A percentile compares a stretch with the other conserved stretches of the same genome.
Evolutionary conservation across 2,113 vertebrate genomes (phyloP).

Genomic region (Toxotes jaculatrix): DNA sequence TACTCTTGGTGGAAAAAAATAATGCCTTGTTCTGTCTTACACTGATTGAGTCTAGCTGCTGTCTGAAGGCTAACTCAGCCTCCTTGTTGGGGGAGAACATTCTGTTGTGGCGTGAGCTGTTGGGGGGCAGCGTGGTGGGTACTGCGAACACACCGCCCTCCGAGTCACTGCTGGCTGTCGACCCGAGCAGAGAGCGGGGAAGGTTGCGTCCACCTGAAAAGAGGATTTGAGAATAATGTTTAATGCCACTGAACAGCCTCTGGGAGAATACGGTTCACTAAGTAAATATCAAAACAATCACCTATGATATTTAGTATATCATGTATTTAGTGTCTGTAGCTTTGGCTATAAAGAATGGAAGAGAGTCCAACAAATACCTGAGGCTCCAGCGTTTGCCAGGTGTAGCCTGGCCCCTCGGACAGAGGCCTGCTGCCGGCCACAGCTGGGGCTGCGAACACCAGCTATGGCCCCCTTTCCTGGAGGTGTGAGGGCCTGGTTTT

Average conservation of each 20-base stretch:
- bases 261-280: background rate
- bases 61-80: constrained; percentile 91
- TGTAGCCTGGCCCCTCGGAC: constrained; percentile 86
- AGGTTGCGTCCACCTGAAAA: constrained; percentile 88
- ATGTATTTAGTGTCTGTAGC: background rate
- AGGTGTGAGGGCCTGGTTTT: constrained; percentile 87
- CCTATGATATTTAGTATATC: too few species aligned
- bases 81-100: constrained; percentile 96
- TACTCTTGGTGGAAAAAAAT: background rate
- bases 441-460: constrained; percentile 90
- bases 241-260: background rate
- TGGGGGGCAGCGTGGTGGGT: constrained; percentile 95
- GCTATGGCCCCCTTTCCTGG: constrained; percentile 88
- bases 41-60: constrained; percentile 96
- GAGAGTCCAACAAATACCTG: constrained; percentile 52
- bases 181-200: constrained; percentile 90
- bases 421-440: constrained; percentile 86
- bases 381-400: constrained; percentile 75
- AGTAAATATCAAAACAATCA: background rate
- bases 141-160: constrained; percentile 94
- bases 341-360: background rate
- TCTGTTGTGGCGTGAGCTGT: constrained; percentile 92
- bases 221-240: background rate
- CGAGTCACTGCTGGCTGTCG: constrained; percentile 80
- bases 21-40: constrained; percentile 82